Base-by-base conservation (phyloP, 2,888 invertebrate species). In the Lasiommata megera region DNA sequence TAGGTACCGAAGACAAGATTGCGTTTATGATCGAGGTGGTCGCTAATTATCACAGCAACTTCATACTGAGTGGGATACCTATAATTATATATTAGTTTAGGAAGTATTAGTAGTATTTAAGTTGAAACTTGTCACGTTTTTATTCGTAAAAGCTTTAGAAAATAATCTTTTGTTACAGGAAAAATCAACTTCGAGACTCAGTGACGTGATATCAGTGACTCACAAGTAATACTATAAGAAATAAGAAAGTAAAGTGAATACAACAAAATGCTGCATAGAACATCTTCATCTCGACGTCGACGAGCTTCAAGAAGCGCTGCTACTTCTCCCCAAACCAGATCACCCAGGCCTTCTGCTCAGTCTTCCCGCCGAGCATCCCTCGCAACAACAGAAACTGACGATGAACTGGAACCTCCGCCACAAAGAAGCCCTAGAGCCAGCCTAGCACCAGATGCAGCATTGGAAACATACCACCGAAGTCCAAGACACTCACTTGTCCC, bases 231-330 rank as follows among this genome's bases (percentile, higher is more conserved):
- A 7, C 36, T 37, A 36, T 12, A 11, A 23, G 17, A 17, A 11
- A 36, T 12, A 11, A 23, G 17, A 17, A 11, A 11, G 12, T 28
- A 28, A 31, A 23, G 23, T 31, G 50, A 28, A 51, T 55, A 38
- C 54, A 55, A 46, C 62, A 82, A 66, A 63, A 95, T 95, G 94
- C 79, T 95, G 67, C 93, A 93, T 69, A 91, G 94, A 71, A 86
- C 86, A 3, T 93, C 94, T 29, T 95, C 95, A 36, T 92, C 93
- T 57, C 90, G 94, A 54, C 92, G 94, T 63, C 92, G 94, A 14
- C 91, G 94, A 54, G 93, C 94, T 57, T 93, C 94, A 8, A 88
- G 94, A 58, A 93, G 93, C 68, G 93, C 93, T 12, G 93, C 93
- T 36, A 93, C 93, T 5, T 93, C 93, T 1, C 93, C 93, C 0